phyloP scores from a whole-genome alignment of 2,888 invertebrate genomes.

The Pristionchus japonicus region DNA sequence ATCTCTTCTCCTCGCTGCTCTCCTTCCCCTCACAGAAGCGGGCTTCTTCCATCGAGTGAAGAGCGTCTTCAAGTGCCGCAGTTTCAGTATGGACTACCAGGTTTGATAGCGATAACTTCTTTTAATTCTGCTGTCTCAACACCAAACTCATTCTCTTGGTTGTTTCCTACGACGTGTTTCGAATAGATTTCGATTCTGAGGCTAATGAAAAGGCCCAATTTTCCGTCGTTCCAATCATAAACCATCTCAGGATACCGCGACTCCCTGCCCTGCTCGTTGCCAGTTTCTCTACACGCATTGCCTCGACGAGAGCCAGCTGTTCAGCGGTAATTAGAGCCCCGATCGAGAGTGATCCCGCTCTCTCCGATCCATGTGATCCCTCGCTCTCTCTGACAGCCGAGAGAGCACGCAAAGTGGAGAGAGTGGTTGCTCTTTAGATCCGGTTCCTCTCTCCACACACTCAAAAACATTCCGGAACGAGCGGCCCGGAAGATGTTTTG shows the following conservation, averaged over 20 bases:
- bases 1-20: neutral
- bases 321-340: constrained; percentile 11
- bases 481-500: neutral
- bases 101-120: too few species aligned
- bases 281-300: constrained; percentile 35
- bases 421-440: neutral
- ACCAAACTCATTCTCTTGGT: too few species aligned
- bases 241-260: neutral
- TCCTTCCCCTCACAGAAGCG: neutral
- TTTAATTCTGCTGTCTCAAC: too few species aligned
- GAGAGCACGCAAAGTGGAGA: neutral
- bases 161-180: too few species aligned
- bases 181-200: too few species aligned
- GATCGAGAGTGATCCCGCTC: neutral
- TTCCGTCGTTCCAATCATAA: too few species aligned
- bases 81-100: constrained; percentile 31
- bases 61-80: constrained; percentile 35
- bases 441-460: neutral
- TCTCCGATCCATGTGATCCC: neutral
- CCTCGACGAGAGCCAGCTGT: constrained; percentile 30
- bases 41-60: neutral
- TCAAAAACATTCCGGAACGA: constrained; percentile 33
- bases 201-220: too few species aligned
- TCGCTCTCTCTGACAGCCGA: neutral
- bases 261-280: constrained; percentile 29